A percentile compares a stretch with the other conserved stretches of the same genome.
phyloP scores from a whole-genome alignment of 2,888 invertebrate species.

The Epirrita christyi region DNA sequence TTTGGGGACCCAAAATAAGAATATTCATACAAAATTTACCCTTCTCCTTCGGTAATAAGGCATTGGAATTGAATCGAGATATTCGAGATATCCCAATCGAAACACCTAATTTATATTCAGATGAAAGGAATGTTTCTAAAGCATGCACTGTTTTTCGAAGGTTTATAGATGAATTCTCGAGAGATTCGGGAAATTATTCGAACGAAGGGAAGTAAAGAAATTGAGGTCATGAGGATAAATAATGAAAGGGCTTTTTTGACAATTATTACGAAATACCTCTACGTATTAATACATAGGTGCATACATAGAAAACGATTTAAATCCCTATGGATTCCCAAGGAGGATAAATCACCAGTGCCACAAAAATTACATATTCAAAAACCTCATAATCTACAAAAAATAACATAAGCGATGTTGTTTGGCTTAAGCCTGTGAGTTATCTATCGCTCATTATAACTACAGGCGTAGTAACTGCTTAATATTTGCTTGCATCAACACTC shows the following conservation, averaged over 20 bases:
- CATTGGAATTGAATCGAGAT: conserved; percentile 25
- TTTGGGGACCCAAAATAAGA: conserved; percentile 7
- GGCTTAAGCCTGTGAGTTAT: too few species aligned
- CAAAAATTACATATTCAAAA: too few species aligned
- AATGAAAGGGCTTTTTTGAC: conserved; percentile 7
- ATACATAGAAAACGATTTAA: too few species aligned
- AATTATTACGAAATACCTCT: conserved; percentile 1
- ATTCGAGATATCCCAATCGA: conserved; percentile 20
- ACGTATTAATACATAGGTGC: too few species aligned
- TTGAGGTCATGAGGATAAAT: conserved; percentile 3
- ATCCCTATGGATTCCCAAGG: too few species aligned
- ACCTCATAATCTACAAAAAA: too few species aligned
- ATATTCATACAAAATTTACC: conserved; percentile 18
- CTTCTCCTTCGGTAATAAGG: conserved; percentile 6
- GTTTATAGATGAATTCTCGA: conserved; percentile 10
- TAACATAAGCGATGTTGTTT: too few species aligned
- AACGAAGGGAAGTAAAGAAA: neutral
- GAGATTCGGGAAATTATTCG: conserved; percentile 9
- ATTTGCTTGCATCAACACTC: too few species aligned
- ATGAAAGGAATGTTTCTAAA: conserved; percentile 17
- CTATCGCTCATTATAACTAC: too few species aligned
- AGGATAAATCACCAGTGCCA: too few species aligned
- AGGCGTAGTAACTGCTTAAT: too few species aligned
- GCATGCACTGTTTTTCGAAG: conserved; percentile 8
- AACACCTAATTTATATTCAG: conserved; percentile 33